Evolutionary conservation across 2,113 vertebrate genomes (phyloP), one percentile per base, ranked within the genome.

Genomic region (Pavo muticus): DNA sequence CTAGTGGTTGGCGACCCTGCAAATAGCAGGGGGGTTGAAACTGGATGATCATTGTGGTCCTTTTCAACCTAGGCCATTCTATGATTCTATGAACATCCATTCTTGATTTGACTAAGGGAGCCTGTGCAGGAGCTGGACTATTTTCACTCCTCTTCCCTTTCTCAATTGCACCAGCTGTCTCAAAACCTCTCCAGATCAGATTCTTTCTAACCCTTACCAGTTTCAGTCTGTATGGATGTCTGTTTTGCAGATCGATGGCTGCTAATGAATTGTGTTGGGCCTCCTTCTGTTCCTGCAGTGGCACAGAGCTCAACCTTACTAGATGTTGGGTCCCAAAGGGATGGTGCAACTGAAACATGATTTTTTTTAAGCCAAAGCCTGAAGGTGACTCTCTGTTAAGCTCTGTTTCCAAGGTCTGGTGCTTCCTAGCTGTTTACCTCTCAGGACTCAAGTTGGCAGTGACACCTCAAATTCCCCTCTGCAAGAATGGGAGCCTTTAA

Each of bases 311-410:
- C 82, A 42, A 14, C 81, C 45, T 54, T 50, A 6, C 5, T 68
- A 48, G 54, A 40, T 17, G 14, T 18, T 25, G n/a, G 81, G 14
- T 19, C 35, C 68, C 1, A 1, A 25, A 77, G 74, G 44, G 44
- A 7, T 25, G 11, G 5, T 72, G 44, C 18, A 44, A 0, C 40
- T 18, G 11, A 72, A 14, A 27, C 32, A 57, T 72, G 15, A 42
- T 84, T 78, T 83, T 30, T 47, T 21, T 10, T 47, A 65, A n/a
- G 6, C 16, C 9, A 42, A 59, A 56, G 39, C 14, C n/a, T 84
- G 6, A 8, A 0, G 0, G 11, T 70, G 45, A 9, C 2, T 3
- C 9, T 71, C 7, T 7, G 1, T 4, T 42, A 20, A 80, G 27
- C 24, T 80, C 9, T 12, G 3, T 48, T 78, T 77, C 25, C n/a